Percentiles rank a stretch among this genome's conserved stretches.
Evolutionary conservation across 1,140 invertebrate species (phyloP).

Genomic region (Drosophila setifemur): DNA sequence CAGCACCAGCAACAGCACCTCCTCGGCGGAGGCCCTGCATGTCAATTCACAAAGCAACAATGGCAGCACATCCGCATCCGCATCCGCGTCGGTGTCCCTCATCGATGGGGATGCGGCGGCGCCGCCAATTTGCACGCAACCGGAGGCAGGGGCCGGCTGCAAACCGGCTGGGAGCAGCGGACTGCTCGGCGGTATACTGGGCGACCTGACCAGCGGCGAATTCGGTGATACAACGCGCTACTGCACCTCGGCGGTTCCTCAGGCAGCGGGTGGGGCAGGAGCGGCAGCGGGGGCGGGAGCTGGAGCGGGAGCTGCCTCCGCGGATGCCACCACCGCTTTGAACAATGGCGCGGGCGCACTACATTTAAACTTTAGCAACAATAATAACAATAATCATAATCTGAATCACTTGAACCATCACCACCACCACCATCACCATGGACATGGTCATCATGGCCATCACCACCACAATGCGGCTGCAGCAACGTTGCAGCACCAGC

Average conservation of each 20-base stretch:
- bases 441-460: conserved; percentile 30
- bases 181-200: conserved; percentile 72
- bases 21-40: conserved; percentile 55
- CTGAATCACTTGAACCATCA: conserved; percentile 67
- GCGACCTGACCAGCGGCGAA: conserved; percentile 78
- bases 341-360: conserved; percentile 71
- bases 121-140: conserved; percentile 79
- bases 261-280: not conserved
- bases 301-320: not conserved
- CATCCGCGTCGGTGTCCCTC: conserved; percentile 32
- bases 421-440: conserved; percentile 58
- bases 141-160: conserved; percentile 62
- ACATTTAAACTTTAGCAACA: conserved; percentile 81
- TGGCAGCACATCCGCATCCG: conserved; percentile 41
- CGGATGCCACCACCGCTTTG: conserved; percentile 17
- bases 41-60: conserved; percentile 70
- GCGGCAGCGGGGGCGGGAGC: not conserved
- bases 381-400: conserved; percentile 79
- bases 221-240: conserved; percentile 81
- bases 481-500: conserved; percentile 1
- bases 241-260: conserved; percentile 77
- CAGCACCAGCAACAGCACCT: conserved; percentile 59
- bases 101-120: conserved; percentile 77
- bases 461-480: conserved; percentile 37
- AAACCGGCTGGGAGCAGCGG: conserved; percentile 71